Evolutionary conservation across 2,888 invertebrate genomes (phyloP), one percentile per base, ranked within the genome.

Genomic region (Notocelia uddmanniana): DNA sequence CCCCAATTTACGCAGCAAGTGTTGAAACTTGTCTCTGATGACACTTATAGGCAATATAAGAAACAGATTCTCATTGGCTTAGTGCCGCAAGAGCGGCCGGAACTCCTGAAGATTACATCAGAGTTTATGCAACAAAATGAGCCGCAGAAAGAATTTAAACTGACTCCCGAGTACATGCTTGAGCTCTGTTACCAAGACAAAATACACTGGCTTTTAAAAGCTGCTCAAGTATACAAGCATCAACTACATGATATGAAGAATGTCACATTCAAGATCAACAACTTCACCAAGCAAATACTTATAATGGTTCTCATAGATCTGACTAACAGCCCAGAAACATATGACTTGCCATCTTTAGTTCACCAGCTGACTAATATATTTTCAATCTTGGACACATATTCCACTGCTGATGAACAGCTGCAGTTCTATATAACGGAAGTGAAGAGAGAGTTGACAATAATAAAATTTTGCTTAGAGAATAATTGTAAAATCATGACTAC

Each of bases 401-500:
- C 85, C 13, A 89, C 91, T 52, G 81, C 84, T 63, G 93, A 93
- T 83, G 86, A 90, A 48, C 90, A 92, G 57, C 77, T 94, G 68
- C 90, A 91, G 74, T 93, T 93, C 77, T 94, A 94, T 77, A 87
- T 94, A 69, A 93, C 88, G 41, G 94, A 94, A 85, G 89, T 94
- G 10, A 92, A 93, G 79, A 88, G 94, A 76, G 93, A 94, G 79
- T 76, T 94, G 73, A 91, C 92, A 41, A 86, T 94, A 26, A 91
- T 94, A 41, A 93, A 93, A 71, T 94, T 94, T 81, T 94, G 94
- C 76, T 82, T 93, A 60, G 93, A 93, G 78, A 94, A 94, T 74
- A 91, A 93, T 76, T 92, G 91, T 76, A 93, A 93, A 83, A 91
- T 94, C 67, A 88, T 93, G 88, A 90, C 91, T n/a, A 93, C 93